Evolutionary conservation across 2,113 vertebrate genomes (phyloP).

Genomic region (Otus sunia): DNA sequence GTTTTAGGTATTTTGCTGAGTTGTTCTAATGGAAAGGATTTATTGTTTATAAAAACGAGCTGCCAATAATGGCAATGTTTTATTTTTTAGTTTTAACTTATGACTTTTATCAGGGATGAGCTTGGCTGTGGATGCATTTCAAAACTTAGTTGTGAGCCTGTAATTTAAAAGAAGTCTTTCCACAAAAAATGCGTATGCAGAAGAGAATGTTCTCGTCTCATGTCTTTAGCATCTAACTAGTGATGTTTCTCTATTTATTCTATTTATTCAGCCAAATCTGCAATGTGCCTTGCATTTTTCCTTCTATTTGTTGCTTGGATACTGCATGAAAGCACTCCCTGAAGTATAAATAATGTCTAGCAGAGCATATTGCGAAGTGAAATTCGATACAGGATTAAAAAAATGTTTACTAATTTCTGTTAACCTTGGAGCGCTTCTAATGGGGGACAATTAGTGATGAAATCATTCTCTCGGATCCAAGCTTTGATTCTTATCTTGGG

Average conservation of each 20-base stretch:
- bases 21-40: not conserved
- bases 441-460: not conserved
- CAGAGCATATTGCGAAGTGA: not conserved
- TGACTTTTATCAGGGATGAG: not conserved
- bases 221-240: not conserved
- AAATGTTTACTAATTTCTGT: slow-evolving; percentile 43
- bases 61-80: not conserved
- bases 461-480: not conserved
- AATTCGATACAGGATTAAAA: not conserved
- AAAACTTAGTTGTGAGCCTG: not conserved
- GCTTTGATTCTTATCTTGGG: slow-evolving; percentile 44
- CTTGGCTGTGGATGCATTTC: not conserved
- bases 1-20: not conserved
- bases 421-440: slow-evolving; percentile 38
- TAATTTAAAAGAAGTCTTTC: not conserved
- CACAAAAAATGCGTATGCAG: not conserved
- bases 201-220: not conserved
- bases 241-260: not conserved
- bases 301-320: slow-evolving; percentile 56
- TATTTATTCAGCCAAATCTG: slow-evolving; percentile 56
- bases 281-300: slow-evolving; percentile 14
- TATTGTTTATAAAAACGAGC: not conserved
- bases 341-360: slow-evolving; percentile 49
- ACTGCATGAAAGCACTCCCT: slow-evolving; percentile 48
- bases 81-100: not conserved